Percentiles rank a stretch among this genome's conserved stretches.
phyloP scores from a whole-genome alignment of 2,113 vertebrate species.

The Dasyornis broadbenti region DNA sequence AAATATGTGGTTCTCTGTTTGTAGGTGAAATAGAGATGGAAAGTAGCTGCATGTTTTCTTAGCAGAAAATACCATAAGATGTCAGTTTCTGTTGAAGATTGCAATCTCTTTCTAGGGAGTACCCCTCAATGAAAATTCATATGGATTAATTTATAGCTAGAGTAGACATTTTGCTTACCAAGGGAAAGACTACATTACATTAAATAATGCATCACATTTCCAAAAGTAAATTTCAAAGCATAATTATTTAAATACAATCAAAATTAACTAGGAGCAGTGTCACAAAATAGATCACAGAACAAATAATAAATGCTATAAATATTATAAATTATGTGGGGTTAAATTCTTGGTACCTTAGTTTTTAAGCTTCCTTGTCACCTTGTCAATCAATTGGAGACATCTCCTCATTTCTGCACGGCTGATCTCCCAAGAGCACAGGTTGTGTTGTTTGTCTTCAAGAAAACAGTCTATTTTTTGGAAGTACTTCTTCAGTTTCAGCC shows the following conservation, averaged over 20 bases:
- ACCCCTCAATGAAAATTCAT: not conserved
- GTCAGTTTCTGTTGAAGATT: not conserved
- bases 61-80: not conserved
- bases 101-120: not conserved
- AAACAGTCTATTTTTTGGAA: conserved; percentile 37
- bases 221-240: not conserved
- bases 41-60: not conserved
- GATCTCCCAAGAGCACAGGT: conserved; percentile 28
- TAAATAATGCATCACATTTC: not conserved
- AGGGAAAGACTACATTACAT: not conserved
- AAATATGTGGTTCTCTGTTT: not conserved
- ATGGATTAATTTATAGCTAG: not conserved
- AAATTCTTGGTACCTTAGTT: conserved; percentile 39
- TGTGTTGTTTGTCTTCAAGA: conserved; percentile 1
- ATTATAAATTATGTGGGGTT: not conserved
- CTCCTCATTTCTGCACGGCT: conserved; percentile 36
- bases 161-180: not conserved
- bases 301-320: not conserved
- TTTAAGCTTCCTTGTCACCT: not conserved
- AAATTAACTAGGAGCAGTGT: not conserved
- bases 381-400: conserved; percentile 1
- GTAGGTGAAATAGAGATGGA: not conserved
- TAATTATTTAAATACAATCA: not conserved
- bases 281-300: not conserved
- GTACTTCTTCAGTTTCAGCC: conserved; percentile 31